Percentiles rank a stretch among this genome's conserved stretches.
These are phyloP conservation scores for Diachasmimorpha longicaudata DNA, from an alignment of 1,140 invertebrate species.

Conservation along the genomic window DNA sequence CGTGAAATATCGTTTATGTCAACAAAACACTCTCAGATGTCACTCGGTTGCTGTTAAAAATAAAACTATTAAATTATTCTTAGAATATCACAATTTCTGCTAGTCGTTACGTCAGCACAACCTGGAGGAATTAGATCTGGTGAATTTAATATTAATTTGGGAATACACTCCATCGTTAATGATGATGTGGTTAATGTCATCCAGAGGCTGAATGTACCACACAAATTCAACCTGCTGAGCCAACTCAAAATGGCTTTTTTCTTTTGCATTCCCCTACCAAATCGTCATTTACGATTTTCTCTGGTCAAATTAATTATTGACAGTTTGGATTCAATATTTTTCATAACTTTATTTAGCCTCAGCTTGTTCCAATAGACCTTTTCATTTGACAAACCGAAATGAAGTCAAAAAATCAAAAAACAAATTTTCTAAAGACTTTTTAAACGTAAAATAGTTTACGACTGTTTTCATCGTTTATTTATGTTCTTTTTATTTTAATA, in stretches of 20 bases:
- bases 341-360: no score
- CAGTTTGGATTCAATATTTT: no score
- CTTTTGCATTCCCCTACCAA: neutral
- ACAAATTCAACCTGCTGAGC: neutral
- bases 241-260: neutral
- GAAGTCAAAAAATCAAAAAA: no score
- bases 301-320: no score
- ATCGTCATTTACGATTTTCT: no score
- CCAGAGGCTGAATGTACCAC: neutral
- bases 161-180: neutral
- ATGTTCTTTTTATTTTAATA: no score
- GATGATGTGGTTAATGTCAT: neutral
- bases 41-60: conserved; percentile 22
- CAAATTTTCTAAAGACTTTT: no score
- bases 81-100: neutral
- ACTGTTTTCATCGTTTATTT: no score
- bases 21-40: neutral
- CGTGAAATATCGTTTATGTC: neutral
- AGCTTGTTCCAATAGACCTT: no score
- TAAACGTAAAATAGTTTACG: no score
- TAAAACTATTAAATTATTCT: neutral
- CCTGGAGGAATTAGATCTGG: neutral
- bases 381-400: no score
- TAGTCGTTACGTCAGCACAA: neutral
- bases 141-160: neutral